Base-by-base conservation (phyloP, 1,140 invertebrate genomes). In the Aphelinus atriplicis region DNA sequence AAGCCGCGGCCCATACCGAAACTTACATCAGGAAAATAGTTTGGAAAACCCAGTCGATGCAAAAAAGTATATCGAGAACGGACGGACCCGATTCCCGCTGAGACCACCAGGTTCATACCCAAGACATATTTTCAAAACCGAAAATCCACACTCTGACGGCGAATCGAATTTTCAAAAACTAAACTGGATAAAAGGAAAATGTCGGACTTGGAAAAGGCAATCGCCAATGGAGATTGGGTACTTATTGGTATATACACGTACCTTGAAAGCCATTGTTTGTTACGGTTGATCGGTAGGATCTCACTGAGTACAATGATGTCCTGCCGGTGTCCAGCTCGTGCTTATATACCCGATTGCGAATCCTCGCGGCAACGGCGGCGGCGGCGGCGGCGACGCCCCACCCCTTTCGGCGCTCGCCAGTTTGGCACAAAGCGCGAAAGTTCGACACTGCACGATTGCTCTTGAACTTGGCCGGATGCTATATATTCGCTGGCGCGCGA, bases 391-490 rank as follows among this genome's bases (percentile, higher is more conserved):
- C 26, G 26, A 26, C 26, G 6, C 9, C 43, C 10, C 9, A n/a
- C 73, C 66, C 63, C 50, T 7, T 10, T 48, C 45, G 48, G n/a
- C 50, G 63, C 63, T 50, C 64, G 45, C 4, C 46, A 58, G 63
- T 9, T 53, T 46, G 7, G 43, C n/a, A n/a, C 66, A 51, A 73
- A 43, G 66, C 71, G 66, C 71, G 76, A 73, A 77, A 73, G 71
- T 77, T 77, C 60, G 64, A 6, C 70, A 61, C 48, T 61, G 51
- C 26, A 72, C 26, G 53, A 26, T 75, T 51, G 73, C 26, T 75
- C 78, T 80, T 80, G 78, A 80, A 80, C 78, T 80, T 80, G 78
- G 75, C 74, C 78, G 78, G 66, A 73, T 71, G 71, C 72, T 57
- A 47, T n/a, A 51, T 53, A 56, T 9, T 51, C 57, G 46, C 26